Evolutionary conservation across 2,797 vertebrate genomes (phyloP).

Genomic region (Miopithecus talapoin): DNA sequence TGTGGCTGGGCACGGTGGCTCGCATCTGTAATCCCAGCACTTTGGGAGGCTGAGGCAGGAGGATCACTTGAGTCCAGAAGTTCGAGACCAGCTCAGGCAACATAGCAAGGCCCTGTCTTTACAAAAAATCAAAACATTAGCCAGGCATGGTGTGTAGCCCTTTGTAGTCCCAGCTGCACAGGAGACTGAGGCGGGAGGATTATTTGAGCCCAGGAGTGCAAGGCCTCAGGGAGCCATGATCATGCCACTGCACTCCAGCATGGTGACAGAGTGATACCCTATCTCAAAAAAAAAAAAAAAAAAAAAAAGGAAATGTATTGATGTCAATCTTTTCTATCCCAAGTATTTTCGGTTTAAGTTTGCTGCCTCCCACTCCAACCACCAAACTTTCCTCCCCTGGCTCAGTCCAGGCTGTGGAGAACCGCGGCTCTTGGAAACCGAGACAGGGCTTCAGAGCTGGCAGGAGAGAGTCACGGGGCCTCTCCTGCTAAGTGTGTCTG

Average conservation of each 20-base stretch:
- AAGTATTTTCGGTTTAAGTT: background rate
- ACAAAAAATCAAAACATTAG: background rate
- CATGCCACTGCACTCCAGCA: background rate
- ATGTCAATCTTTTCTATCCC: background rate
- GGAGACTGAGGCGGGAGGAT: background rate
- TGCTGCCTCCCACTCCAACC: accelerated
- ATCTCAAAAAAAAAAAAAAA: no score
- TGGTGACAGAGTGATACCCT: background rate
- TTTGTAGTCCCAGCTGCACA: background rate
- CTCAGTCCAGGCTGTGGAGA: background rate
- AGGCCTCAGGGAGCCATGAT: background rate
- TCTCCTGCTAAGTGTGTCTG: background rate
- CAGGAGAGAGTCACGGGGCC: background rate
- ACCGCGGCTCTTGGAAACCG: accelerated
- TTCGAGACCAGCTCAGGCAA: background rate
- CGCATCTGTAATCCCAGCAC: background rate
- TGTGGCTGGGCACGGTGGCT: background rate
- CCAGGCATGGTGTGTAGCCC: background rate
- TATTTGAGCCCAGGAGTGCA: background rate
- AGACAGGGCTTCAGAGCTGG: background rate
- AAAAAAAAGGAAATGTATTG: no score
- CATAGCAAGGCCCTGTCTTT: background rate
- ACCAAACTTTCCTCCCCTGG: background rate
- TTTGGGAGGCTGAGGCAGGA: background rate
- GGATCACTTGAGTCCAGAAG: background rate